Evolutionary conservation across 2,888 invertebrate genomes (phyloP), one percentile per base, ranked within the genome.

Genomic region (Trilocha varians): DNA sequence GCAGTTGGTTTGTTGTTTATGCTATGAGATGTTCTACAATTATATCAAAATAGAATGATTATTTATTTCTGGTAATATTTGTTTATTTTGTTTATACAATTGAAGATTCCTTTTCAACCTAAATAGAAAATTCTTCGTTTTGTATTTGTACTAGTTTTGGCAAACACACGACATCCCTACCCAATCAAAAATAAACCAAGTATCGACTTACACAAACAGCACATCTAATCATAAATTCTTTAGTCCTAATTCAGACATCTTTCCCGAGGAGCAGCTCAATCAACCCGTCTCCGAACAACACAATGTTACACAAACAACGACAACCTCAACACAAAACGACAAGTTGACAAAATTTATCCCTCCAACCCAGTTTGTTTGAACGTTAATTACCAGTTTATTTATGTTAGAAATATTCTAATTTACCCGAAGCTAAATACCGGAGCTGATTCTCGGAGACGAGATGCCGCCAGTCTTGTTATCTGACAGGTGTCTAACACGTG

Each of bases 401-500:
- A 76, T 70, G 73, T 74, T 71, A 57, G 64, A 66, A 74, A 76
- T 76, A 77, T 78, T 78, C 70, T 72, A 76, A 78, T 75, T 77
- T 70, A 69, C 67, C 62, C 62, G 53, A 53, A 66, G 72, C 67
- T 72, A 72, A 25, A 74, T 74, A 69, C 69, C 70, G 59, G 57
- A 38, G 32, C 25, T 13, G 40, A 40, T 44, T 44, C 41, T 41
- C 11, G 63, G 70, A 70, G 66, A 68, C 72, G 68, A 70, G 70
- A 66, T 69, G 69, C 63, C 67, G 60, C 68, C 65, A 55, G 69
- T 72, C 72, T 55, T 58, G 56, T 55, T 61, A 60, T 70, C 68
- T 82, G 82, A 80, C 80, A 80, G 79, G 77, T 79, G 78, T 71
- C 76, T 70, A 68, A 75, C 70, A 72, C 70, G 73, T 60, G 71